phyloP scores from a whole-genome alignment of 2,113 vertebrate species.

The Misgurnus mizolepis region DNA sequence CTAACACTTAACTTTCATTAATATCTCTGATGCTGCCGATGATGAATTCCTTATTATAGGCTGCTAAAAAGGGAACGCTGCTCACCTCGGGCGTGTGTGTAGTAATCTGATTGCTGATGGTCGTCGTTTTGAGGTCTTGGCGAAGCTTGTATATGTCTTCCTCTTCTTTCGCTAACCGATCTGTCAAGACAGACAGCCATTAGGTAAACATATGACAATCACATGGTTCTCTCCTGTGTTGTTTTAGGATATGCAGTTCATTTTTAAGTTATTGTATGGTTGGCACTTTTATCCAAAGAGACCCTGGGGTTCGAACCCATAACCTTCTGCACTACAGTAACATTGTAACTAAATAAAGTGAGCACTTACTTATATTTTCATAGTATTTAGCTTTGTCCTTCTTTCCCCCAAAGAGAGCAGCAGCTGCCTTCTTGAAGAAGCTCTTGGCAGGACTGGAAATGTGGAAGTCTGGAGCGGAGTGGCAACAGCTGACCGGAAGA shows the following conservation, averaged over 20 bases:
- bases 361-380: conserved; percentile 89
- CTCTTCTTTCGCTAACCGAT: conserved; percentile 90
- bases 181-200: conserved; percentile 62
- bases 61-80: conserved; percentile 48
- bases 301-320: too few species aligned
- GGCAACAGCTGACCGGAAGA: conserved; percentile 90
- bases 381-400: conserved; percentile 97
- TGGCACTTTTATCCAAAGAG: too few species aligned
- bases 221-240: not conserved
- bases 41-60: conserved; percentile 49
- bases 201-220: not conserved
- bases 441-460: conserved; percentile 96
- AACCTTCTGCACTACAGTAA: too few species aligned
- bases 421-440: conserved; percentile 97
- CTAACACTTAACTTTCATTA: conserved; percentile 43
- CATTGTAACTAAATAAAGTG: conserved; percentile 2
- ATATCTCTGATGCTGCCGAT: conserved; percentile 17
- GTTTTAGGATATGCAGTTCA: too few species aligned
- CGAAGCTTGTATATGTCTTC: conserved; percentile 97
- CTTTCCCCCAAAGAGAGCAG: conserved; percentile 94
- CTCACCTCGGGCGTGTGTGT: conserved; percentile 86
- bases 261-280: too few species aligned
- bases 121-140: conserved; percentile 87
- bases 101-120: conserved; percentile 85
- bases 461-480: conserved; percentile 93